Percentiles rank a stretch among this genome's conserved stretches.
These are phyloP conservation scores for Camponotus vicinus DNA, from an alignment of 1,140 invertebrate genomes.

Conservation along the genomic window DNA sequence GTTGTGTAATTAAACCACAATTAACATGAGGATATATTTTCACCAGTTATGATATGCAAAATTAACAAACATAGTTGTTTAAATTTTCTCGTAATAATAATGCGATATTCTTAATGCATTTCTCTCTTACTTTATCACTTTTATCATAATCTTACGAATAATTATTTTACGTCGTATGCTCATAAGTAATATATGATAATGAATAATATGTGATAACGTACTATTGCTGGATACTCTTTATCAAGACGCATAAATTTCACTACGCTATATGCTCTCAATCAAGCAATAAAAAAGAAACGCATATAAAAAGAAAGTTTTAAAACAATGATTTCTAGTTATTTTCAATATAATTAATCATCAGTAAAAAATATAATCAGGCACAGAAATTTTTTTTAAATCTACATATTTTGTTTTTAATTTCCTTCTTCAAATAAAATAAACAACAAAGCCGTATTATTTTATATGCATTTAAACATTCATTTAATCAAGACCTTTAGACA, in stretches of 20 bases:
- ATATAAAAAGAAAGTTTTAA: neutral
- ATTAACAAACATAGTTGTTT: conserved; percentile 4
- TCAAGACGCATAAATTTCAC: neutral
- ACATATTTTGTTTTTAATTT: neutral
- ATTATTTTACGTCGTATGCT: conserved; percentile 16
- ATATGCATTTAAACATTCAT: neutral
- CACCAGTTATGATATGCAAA: neutral
- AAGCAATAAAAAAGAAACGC: too few relatives aligned
- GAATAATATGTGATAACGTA: neutral
- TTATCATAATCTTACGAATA: conserved; percentile 32
- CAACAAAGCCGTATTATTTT: neutral
- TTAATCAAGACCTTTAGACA: too few relatives aligned
- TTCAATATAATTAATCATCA: conserved; percentile 10
- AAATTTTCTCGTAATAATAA: neutral
- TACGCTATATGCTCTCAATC: too few relatives aligned
- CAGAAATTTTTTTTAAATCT: neutral
- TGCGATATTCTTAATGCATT: neutral
- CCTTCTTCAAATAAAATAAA: neutral
- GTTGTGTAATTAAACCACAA: neutral
- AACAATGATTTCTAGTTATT: neutral
- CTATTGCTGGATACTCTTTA: conserved; percentile 38
- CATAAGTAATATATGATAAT: neutral
- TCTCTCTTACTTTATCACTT: neutral
- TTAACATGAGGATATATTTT: neutral
- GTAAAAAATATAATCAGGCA: neutral